Evolutionary conservation across 2,113 vertebrate species (phyloP).

Genomic region (Sphyrna mokarran): DNA sequence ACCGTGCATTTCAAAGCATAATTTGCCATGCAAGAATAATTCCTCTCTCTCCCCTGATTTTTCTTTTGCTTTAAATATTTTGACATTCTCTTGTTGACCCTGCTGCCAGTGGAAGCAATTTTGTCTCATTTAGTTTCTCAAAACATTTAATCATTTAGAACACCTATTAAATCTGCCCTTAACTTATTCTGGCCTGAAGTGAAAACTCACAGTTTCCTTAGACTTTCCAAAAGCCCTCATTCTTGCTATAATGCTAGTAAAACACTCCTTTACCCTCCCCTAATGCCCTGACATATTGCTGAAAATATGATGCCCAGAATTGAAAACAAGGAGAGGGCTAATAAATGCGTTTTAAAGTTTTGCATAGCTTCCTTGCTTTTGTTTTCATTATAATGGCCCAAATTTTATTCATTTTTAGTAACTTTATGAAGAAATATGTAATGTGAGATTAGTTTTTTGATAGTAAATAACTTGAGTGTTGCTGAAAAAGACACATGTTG

Average conservation of each 20-base stretch:
- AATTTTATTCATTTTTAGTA: not conserved
- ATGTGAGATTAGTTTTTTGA: not conserved
- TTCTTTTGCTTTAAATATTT: not conserved
- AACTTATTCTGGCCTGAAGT: not conserved
- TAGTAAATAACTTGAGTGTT: too few relatives aligned
- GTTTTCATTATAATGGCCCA: not conserved
- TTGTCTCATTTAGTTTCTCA: not conserved
- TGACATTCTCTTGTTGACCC: not conserved
- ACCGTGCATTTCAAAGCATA: not conserved
- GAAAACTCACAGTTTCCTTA: not conserved
- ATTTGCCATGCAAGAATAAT: not conserved
- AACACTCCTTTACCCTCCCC: not conserved
- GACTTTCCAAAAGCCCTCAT: not conserved
- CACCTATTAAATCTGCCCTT: not conserved
- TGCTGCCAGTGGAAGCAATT: not conserved
- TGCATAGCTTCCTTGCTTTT: too few relatives aligned
- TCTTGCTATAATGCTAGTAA: not conserved
- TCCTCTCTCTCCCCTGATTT: not conserved
- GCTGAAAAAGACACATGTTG: too few relatives aligned
- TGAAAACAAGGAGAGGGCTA: not conserved
- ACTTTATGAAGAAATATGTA: not conserved
- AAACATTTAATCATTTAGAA: not conserved
- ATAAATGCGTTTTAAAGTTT: too few relatives aligned
- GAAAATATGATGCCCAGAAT: not conserved
- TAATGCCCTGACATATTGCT: not conserved